A percentile compares a stretch with the other conserved stretches of the same genome.
These are phyloP conservation scores for Drosophila buzzatii DNA, from an alignment of 2,888 invertebrate genomes.

Conservation along the genomic window DNA sequence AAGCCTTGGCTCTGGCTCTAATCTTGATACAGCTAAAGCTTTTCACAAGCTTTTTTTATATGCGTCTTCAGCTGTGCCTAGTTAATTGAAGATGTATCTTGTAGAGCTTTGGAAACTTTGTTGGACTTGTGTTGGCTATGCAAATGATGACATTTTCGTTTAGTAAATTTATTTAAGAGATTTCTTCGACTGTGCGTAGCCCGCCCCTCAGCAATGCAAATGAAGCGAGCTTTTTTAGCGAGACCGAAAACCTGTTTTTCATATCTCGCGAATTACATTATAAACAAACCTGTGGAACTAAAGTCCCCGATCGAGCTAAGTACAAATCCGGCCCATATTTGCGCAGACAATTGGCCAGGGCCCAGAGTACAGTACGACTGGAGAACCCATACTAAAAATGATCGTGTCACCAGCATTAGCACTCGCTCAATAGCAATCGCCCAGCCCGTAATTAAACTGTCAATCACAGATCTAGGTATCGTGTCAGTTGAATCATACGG, in stretches of 20 bases:
- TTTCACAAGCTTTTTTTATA: background rate
- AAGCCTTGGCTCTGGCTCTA: conserved; percentile 7
- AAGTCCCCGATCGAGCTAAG: conserved; percentile 25
- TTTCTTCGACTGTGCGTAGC: conserved; percentile 3
- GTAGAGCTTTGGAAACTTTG: conserved; percentile 9
- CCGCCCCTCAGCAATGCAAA: conserved; percentile 41
- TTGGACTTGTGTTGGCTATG: conserved; percentile 21
- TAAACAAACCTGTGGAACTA: conserved; percentile 1
- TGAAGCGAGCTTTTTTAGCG: conserved; percentile 43
- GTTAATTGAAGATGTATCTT: background rate
- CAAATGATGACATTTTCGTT: conserved; percentile 26
- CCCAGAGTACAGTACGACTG: conserved; percentile 2
- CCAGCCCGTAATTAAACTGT: conserved; percentile 28
- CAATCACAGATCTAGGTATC: background rate
- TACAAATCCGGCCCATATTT: conserved; percentile 34
- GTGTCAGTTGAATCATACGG: conserved; percentile 11
- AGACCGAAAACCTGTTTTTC: conserved; percentile 32
- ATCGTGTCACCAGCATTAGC: conserved; percentile 37
- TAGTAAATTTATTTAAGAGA: conserved; percentile 10
- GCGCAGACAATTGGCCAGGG: conserved; percentile 29
- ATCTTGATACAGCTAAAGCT: conserved; percentile 8
- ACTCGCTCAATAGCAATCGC: background rate
- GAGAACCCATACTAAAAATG: conserved; percentile 8
- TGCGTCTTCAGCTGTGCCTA: background rate
- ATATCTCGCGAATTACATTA: conserved; percentile 12